phyloP scores from a whole-genome alignment of 2,888 invertebrate species.

The Drosophila anceps region DNA sequence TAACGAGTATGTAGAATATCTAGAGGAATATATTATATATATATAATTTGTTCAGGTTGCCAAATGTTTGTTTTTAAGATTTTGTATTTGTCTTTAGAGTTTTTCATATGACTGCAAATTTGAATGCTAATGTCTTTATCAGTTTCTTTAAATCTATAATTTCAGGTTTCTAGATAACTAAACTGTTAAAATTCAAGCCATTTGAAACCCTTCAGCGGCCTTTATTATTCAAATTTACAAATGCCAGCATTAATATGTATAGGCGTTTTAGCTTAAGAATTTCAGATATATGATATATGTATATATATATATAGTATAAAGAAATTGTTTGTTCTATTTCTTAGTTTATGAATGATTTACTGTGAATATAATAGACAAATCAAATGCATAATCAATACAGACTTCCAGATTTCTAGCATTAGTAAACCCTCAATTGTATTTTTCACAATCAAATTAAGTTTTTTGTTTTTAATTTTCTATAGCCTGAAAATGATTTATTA shows the following conservation, averaged over 20 bases:
- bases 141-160: not conserved
- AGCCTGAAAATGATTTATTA: slow-evolving; percentile 5
- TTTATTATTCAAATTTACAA: slow-evolving; percentile 2
- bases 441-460: not conserved
- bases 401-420: not conserved
- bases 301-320: too few species aligned
- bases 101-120: not conserved
- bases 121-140: not conserved
- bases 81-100: not conserved
- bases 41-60: too few species aligned
- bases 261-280: too few species aligned
- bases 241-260: not conserved
- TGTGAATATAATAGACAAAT: not conserved
- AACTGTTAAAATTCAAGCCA: not conserved
- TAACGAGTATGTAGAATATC: too few species aligned
- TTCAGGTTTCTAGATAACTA: not conserved
- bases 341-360: too few species aligned
- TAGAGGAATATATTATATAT: too few species aligned
- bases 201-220: not conserved
- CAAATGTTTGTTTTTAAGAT: too few species aligned
- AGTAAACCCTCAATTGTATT: not conserved
- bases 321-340: too few species aligned
- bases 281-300: too few species aligned
- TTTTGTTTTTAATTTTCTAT: not conserved
- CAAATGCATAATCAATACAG: not conserved